Base-by-base conservation (phyloP, 2,888 invertebrate genomes). In the Saturnia japonica region DNA sequence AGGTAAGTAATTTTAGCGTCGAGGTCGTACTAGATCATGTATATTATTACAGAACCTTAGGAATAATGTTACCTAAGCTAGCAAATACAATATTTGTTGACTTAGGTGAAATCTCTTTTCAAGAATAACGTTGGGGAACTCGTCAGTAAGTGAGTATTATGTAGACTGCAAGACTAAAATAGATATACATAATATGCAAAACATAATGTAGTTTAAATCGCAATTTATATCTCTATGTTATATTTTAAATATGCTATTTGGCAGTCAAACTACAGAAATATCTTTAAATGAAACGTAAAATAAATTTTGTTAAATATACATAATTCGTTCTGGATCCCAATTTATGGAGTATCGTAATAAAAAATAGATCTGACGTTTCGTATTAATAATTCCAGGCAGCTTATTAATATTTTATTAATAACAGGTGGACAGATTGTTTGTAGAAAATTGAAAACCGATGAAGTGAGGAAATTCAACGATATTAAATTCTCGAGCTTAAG, bases 401-500 rank as follows among this genome's bases (percentile, higher is more conserved):
- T 60, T 28, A 54, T 54, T 54, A 54, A 9, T 9, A 22, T 54
- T 54, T 54, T 54, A 22, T 28, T 28, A 60, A 28, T 22, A 64
- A n/a, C 3, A n/a, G n/a, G 64, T 40, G 64, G 40, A 19, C 40
- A 64, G n/a, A 43, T 25, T 67, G n/a, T 70, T 70, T 70, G 51
- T 42, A 54, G 25, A 2, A 67, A 66, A 66, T 67, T 70, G 42
- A 67, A 70, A 70, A 67, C 67, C 66, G 67, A 54, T 67, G 70
- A 42, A 67, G 70, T 67, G 70, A 54, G 51, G 42, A 70, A 70
- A 67, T 70, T 67, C 22, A 66, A 22, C 67, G 67, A 67, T 70
- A 70, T 70, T 70, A 70, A 70, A 70, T 54, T 71, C 71, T 73
- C 69, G 69, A 34, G 71, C 72, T 67, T 72, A 73, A 74, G 74